Conservation (phyloP, 2,797 vertebrate genomes). For the Phyllotis vaccarum region DNA sequence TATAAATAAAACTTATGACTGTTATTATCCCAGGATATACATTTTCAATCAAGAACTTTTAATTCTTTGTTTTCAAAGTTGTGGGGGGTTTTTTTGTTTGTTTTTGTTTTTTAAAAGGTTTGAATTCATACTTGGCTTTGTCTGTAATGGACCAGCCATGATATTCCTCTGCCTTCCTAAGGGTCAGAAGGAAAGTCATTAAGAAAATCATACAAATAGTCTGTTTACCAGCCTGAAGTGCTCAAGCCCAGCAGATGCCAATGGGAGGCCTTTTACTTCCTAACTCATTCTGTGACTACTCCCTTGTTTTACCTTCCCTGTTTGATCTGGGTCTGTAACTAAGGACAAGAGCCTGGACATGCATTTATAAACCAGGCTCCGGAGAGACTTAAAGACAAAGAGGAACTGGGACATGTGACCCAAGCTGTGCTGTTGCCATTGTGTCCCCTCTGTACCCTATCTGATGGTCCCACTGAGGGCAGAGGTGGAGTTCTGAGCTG, state of each 20-base stretch:
- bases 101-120: neutral
- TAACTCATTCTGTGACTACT: neutral
- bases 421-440: neutral
- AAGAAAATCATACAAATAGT: neutral
- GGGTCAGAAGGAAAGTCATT: neutral
- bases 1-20: neutral
- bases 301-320: neutral
- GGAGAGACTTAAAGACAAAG: neutral
- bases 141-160: neutral
- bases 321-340: neutral
- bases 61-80: neutral
- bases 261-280: neutral
- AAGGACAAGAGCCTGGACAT: neutral
- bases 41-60: slow-evolving; percentile 20
- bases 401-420: neutral
- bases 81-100: too few species aligned
- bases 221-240: neutral
- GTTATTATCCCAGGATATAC: neutral
- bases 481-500: neutral
- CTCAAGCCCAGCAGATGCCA: neutral
- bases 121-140: slow-evolving; percentile 21
- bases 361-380: neutral
- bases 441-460: neutral
- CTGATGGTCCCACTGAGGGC: neutral
- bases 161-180: neutral